Evolutionary conservation across 2,888 invertebrate species (phyloP), one percentile per base, ranked within the genome.

Genomic region (Argyra leucocephala): DNA sequence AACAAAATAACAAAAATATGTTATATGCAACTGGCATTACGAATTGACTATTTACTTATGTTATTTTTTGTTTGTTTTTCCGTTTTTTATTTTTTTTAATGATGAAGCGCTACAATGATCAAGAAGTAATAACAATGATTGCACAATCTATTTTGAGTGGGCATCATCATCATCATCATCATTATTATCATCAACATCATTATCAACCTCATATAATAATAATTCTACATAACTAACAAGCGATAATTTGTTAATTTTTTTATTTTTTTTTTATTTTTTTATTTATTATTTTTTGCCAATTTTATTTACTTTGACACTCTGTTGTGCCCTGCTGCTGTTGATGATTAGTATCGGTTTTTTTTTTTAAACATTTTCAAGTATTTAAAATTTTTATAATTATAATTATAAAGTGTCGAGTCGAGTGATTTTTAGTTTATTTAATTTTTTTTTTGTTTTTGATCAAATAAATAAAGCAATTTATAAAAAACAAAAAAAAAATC

Each of bases 121-220:
- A 48, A 48, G 48, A 48, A 48, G 48, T 48, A 48, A 48, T 48
- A 48, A 48, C 48, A 48, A 48, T 48, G 48, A 48, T 48, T 48
- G 48, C 48, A 48, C 48, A 48, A 48, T 48, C 15, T 48, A 18
- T 48, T 48, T 48, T 48, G 48, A 48, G 48, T 48, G 48, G 48
- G 18, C 48, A 48, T 48, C 15, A 48, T 48, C 15, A 48, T 48
- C 48, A 48, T 48, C 5, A 15, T 48, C 1, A 48, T 48, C 2
- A 48, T 48, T 18, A 48, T 31, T 31, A 48, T 12, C 37, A 37
- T 37, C 37, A 37, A 9, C 48, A 48, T 48, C 48, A 48, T 48
- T 48, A 48, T 48, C 15, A 48, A 18, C n/a, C 5, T 48, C 48
- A 48, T 48, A 48, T 48, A 15, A 48, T 18, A 48, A 48, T 10